Evolutionary conservation across 2,113 vertebrate genomes (phyloP).

Genomic region (Asarcornis scutulata): DNA sequence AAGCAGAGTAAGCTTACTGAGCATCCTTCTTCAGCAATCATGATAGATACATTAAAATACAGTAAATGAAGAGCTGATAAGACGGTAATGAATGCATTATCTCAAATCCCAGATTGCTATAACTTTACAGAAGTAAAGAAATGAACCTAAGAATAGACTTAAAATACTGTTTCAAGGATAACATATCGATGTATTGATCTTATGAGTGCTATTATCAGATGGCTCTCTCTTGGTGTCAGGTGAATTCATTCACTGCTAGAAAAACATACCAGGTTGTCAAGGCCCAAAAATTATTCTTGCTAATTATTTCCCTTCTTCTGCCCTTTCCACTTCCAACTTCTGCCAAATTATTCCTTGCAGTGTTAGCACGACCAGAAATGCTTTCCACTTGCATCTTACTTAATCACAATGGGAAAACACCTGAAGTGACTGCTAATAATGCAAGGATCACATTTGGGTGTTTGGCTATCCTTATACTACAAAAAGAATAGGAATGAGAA

Average conservation of each 20-base stretch:
- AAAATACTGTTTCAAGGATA: slow-evolving; percentile 64
- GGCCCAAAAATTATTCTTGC: slow-evolving; percentile 28
- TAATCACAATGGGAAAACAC: background rate
- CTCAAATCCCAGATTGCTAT: slow-evolving; percentile 34
- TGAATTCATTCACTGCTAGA: slow-evolving; percentile 32
- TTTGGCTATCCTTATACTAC: background rate
- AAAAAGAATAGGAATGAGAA: background rate
- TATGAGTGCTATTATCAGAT: slow-evolving; percentile 53
- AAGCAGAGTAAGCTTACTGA: slow-evolving; percentile 40
- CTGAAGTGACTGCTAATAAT: background rate
- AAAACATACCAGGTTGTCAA: slow-evolving; percentile 6
- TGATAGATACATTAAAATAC: slow-evolving; percentile 3
- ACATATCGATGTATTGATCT: slow-evolving; percentile 58
- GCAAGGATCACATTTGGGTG: background rate
- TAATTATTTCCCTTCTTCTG: slow-evolving; percentile 45
- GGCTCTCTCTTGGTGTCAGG: slow-evolving; percentile 41
- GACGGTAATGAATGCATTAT: slow-evolving; percentile 36
- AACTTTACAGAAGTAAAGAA: slow-evolving; percentile 51
- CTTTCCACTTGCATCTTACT: background rate
- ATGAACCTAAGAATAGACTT: slow-evolving; percentile 24
- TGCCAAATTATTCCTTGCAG: slow-evolving; percentile 2
- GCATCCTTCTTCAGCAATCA: slow-evolving; percentile 16
- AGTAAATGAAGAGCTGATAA: background rate
- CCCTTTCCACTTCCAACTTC: background rate
- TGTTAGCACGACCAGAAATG: background rate